Percentiles rank a stretch among this genome's conserved stretches.
Evolutionary conservation across 2,888 invertebrate species (phyloP).

Genomic region (Mactromeris polynyma): DNA sequence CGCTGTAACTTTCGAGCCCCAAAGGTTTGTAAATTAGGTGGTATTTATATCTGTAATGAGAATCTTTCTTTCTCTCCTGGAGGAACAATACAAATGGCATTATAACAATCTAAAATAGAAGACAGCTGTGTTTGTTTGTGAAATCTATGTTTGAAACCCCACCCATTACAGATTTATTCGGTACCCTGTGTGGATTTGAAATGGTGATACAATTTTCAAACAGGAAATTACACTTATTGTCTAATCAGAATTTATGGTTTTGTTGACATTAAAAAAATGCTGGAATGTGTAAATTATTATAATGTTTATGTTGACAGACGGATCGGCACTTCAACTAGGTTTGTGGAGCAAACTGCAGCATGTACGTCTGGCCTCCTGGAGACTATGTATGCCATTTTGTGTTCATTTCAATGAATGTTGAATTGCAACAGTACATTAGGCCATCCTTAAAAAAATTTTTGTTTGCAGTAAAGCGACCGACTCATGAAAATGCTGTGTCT

Average conservation of each 20-base stretch:
- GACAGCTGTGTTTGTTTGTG: not conserved
- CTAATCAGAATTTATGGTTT: not conserved
- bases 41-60: not conserved
- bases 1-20: not conserved
- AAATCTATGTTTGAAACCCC: not conserved
- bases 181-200: not conserved
- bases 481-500: too few relatives aligned
- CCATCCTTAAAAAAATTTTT: too few relatives aligned
- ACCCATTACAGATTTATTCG: not conserved
- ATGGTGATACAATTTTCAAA: not conserved
- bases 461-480: too few relatives aligned
- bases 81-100: not conserved
- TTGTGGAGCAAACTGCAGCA: not conserved
- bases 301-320: not conserved
- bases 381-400: not conserved
- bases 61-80: not conserved
- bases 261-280: not conserved
- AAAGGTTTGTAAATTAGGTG: not conserved
- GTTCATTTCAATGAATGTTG: not conserved
- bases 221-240: not conserved
- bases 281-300: not conserved
- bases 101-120: not conserved
- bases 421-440: not conserved
- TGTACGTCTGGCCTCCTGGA: not conserved
- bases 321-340: not conserved